phyloP scores from a whole-genome alignment of 2,797 vertebrate species.

The Rhincodon typus region DNA sequence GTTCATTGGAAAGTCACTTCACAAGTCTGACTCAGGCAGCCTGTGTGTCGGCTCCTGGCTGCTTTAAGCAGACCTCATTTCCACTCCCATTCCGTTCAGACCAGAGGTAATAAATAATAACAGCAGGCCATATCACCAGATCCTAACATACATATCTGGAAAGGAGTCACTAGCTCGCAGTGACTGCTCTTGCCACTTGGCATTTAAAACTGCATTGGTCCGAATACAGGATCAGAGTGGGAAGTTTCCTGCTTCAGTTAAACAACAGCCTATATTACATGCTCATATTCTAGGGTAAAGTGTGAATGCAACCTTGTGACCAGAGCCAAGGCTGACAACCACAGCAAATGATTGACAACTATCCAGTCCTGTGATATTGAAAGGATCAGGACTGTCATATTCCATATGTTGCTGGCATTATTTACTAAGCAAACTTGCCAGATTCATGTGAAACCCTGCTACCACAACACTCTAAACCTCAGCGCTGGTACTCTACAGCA shows the following conservation, averaged over 20 bases:
- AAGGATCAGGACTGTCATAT: no score
- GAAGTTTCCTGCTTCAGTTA: neutral
- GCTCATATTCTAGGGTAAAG: neutral
- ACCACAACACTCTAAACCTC: no score
- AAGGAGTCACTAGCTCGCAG: neutral
- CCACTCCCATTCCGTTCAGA: neutral
- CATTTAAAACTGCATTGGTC: neutral
- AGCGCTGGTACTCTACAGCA: no score
- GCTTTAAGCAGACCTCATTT: neutral
- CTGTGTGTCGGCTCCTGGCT: neutral
- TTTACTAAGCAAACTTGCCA: no score
- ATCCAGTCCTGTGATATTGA: no score
- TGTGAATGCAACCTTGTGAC: neutral
- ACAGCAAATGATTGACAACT: neutral
- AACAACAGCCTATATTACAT: neutral
- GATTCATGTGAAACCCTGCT: no score
- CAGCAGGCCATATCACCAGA: no score
- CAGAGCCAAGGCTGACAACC: neutral
- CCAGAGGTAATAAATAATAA: neutral
- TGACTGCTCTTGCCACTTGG: neutral
- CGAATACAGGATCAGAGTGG: neutral
- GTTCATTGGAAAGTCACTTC: neutral
- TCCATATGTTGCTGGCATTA: no score
- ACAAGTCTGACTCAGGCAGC: neutral
- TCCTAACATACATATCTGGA: neutral